Base-by-base conservation (phyloP, 2,888 invertebrate species). In the Polietes domitor region DNA sequence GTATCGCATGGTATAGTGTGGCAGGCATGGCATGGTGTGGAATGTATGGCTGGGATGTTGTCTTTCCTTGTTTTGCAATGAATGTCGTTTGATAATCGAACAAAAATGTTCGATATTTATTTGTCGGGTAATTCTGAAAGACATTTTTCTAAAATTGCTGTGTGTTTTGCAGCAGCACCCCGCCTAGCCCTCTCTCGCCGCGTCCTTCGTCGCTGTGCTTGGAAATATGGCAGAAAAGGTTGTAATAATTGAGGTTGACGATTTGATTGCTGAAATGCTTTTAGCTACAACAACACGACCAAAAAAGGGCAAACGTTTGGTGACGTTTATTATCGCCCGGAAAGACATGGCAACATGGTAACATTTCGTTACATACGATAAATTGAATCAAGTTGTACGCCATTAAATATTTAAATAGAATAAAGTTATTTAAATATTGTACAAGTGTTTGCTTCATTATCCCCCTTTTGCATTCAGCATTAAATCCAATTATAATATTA, bases 61-160 rank as follows among this genome's bases (percentile, higher is more conserved):
- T 43, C 65, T 65, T 37, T 17, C 65, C 68, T 15, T 68, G 68
- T 68, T 68, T 37, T 43, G 43, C 24, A 10, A 68, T 68, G 65
- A 65, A 65, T 65, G 37, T 37, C 24, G 41, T 28, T 53, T 12
- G 37, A 32, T 32, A 32, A 63, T 28, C 9, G 32, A 63, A 63
- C 28, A 32, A 32, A 37, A n/a, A 7, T 68, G 21, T 68, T 68
- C 68, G 24, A 68, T 68, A 68, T 68, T 68, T 68, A 68, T 68
- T 68, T 68, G 68, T 68, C 68, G 68, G 68, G 21, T 43, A 68
- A 68, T 68, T 68, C 12, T 43, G 15, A 68, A 68, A 68, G 68
- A 68, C 68, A 68, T 68, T 68, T 68, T 68, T 68, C 68, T 68
- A 41, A 68, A 68, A 68, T 68, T 68, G 68, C 68, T 28, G 37